Base-by-base conservation (phyloP, 1,140 invertebrate genomes). In the Heliconius nattereri region DNA sequence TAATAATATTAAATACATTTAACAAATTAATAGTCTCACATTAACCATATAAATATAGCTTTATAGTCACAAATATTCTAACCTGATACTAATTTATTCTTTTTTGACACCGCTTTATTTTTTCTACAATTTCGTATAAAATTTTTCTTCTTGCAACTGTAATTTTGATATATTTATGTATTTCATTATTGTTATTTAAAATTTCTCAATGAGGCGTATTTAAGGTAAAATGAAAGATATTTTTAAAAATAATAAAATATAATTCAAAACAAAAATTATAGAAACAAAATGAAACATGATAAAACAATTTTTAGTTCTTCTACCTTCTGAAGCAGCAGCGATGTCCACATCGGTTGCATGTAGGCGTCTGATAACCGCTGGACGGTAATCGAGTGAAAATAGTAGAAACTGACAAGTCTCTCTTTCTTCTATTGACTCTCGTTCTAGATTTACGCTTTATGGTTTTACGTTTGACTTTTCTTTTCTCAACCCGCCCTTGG, bases 261-360 rank as follows among this genome's bases (percentile, higher is more conserved):
- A 66, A 29, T 66, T 66, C 78, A 80, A 83, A 80, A 82, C 72
- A 84, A 82, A 76, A 66, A 13, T 35, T 72, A 66, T 74, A 78
- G 26, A 71, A 78, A 83, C 16, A 75, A 66, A 45, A 76, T 26
- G 49, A 75, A 54, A 76, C n/a, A 77, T 71, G 26, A 72, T 45
- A 72, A 60, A 71, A 72, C 73, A 75, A 73, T 19, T 16, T 73
- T 71, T 73, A 23, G 81, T 78, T n/a, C 52, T 37, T 81, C 87
- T 90, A 91, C 90, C 88, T 89, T 88, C 86, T 85, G 76, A 82
- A 79, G 72, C 88, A 91, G 70, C 89, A 91, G 13, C 88, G 87
- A 75, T 91, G 89, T 5, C 90, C 89, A 66, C 90, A 92, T 49
- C 82, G 83, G 20, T 84, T 75, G 76, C 89, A 91, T 3, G 73